Evolutionary conservation across 2,113 vertebrate species (phyloP).

Genomic region (Chinchilla lanigera): DNA sequence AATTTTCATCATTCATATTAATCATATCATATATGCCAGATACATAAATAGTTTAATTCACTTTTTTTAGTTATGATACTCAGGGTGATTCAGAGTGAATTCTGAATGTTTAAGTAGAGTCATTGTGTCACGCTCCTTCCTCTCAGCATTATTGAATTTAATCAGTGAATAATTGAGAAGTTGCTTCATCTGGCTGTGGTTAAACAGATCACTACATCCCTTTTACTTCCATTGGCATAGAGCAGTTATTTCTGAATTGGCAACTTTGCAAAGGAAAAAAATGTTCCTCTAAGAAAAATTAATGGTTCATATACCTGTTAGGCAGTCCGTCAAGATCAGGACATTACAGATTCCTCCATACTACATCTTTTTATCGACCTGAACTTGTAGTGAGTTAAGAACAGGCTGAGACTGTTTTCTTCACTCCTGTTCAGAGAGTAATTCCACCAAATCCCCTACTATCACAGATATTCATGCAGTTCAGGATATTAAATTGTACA

Average conservation of each 20-base stretch:
- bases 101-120: slow-evolving; percentile 64
- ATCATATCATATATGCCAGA: slow-evolving; percentile 75
- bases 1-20: slow-evolving; percentile 80
- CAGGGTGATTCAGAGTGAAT: slow-evolving; percentile 69
- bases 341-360: slow-evolving; percentile 10
- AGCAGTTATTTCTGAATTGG: slow-evolving; percentile 52
- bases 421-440: slow-evolving; percentile 11
- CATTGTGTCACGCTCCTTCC: slow-evolving; percentile 44
- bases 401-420: slow-evolving; percentile 42
- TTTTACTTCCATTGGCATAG: slow-evolving; percentile 48
- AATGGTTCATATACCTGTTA: slow-evolving; percentile 45
- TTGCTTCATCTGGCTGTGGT: slow-evolving; percentile 57
- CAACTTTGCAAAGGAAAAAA: slow-evolving; percentile 46
- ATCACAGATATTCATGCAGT: neutral
- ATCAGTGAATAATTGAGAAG: slow-evolving; percentile 71
- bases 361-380: neutral
- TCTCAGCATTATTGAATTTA: slow-evolving; percentile 65
- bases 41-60: slow-evolving; percentile 73
- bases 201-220: slow-evolving; percentile 34
- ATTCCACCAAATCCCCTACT: neutral
- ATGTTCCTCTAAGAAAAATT: slow-evolving; percentile 52
- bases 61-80: slow-evolving; percentile 69
- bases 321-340: slow-evolving; percentile 27
- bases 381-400: neutral
- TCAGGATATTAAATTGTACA: slow-evolving; percentile 20